Evolutionary conservation across 2,888 invertebrate genomes (phyloP).

Genomic region (Alviniconcha strummeri): DNA sequence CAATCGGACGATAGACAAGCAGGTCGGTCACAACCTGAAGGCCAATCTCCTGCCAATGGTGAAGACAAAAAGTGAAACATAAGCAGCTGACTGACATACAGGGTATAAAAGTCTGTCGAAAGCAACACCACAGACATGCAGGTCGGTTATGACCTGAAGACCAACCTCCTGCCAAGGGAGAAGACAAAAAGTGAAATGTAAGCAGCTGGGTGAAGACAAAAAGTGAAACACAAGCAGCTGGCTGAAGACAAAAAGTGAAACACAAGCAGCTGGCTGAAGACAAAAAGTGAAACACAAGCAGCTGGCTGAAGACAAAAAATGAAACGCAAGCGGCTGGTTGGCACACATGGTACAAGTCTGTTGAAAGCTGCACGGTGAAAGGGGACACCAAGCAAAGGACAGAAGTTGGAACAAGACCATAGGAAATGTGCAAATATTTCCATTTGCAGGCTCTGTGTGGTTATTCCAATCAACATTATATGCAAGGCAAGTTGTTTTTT

Average conservation of each 20-base stretch:
- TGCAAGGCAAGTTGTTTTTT: no score
- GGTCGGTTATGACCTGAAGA: not conserved
- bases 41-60: not conserved
- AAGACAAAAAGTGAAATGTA: not conserved
- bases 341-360: not conserved
- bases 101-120: no score
- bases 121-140: not conserved
- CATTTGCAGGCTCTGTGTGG: no score
- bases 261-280: not conserved
- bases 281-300: no score
- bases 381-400: no score
- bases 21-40: not conserved
- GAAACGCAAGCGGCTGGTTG: not conserved
- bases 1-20: not conserved
- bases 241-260: not conserved
- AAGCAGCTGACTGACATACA: not conserved
- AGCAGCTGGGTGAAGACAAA: no score
- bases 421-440: no score
- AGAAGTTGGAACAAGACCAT: no score
- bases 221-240: no score
- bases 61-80: not conserved
- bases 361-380: no score
- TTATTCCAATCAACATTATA: no score
- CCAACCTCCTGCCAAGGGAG: not conserved
- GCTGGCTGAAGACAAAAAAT: no score